Percentiles rank a stretch among this genome's conserved stretches.
phyloP scores from a whole-genome alignment of 2,888 invertebrate genomes.

The Archips crataeganus region DNA sequence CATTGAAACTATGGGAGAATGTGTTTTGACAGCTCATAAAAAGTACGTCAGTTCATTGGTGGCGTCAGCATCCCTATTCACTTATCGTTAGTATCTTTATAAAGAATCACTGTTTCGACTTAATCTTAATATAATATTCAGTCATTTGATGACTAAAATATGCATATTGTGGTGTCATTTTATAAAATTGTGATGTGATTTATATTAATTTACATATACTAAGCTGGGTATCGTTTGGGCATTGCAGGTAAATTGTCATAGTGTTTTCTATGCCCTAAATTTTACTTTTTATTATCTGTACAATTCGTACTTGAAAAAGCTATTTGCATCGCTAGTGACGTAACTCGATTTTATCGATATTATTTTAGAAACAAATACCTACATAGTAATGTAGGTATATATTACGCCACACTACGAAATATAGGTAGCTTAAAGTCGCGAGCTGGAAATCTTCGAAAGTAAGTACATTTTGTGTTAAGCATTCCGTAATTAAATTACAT shows the following conservation, averaged over 20 bases:
- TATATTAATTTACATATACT: not conserved
- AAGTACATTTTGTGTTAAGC: not conserved
- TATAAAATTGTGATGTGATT: not conserved
- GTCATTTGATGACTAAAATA: not conserved
- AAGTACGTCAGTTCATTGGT: too few species aligned
- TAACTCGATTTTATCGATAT: not conserved
- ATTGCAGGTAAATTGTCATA: not conserved
- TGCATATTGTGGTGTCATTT: not conserved
- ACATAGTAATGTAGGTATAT: not conserved
- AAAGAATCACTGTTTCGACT: not conserved
- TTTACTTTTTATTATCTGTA: too few species aligned
- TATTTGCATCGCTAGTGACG: not conserved
- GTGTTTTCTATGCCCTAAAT: not conserved
- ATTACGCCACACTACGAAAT: not conserved
- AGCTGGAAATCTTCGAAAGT: not conserved
- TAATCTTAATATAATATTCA: not conserved
- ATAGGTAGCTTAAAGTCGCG: not conserved
- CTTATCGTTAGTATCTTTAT: not conserved
- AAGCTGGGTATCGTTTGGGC: not conserved
- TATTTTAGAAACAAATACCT: not conserved
- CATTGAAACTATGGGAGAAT: too few species aligned
- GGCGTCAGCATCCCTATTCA: not conserved
- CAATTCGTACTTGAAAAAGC: not conserved
- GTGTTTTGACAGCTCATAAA: too few species aligned
- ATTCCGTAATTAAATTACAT: not conserved